A percentile compares a stretch with the other conserved stretches of the same genome.
These are phyloP conservation scores for Nymphalis urticae DNA, from an alignment of 2,888 invertebrate genomes.

Conservation along the genomic window DNA sequence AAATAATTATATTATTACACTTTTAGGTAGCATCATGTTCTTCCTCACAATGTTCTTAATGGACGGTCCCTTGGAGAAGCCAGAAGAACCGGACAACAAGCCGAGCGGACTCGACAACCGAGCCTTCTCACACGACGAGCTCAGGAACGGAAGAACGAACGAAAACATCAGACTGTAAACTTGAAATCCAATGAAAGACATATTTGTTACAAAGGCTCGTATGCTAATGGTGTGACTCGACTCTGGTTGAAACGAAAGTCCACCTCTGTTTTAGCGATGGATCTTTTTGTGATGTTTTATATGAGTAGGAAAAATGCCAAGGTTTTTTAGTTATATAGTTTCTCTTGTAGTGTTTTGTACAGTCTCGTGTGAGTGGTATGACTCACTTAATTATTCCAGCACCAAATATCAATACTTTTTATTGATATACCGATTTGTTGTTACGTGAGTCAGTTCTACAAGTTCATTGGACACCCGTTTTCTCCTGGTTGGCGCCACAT, in stretches of 20 bases:
- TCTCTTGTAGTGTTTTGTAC: no score
- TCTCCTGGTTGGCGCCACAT: no score
- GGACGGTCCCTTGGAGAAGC: conserved; percentile 78
- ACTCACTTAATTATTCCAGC: no score
- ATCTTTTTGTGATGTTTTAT: not conserved
- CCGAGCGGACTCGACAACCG: conserved; percentile 31
- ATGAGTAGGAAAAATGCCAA: no score
- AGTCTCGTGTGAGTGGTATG: no score
- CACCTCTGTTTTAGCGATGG: not conserved
- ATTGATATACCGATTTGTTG: no score
- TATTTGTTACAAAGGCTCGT: not conserved
- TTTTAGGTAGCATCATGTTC: conserved; percentile 89
- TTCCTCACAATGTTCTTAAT: conserved; percentile 90
- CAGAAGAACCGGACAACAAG: conserved; percentile 14
- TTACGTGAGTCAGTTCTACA: no score
- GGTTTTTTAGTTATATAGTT: no score
- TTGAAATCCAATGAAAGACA: not conserved
- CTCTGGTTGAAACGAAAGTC: no score
- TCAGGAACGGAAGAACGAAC: conserved; percentile 20
- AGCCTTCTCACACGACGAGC: conserved; percentile 31
- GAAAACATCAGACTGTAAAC: conserved; percentile 39
- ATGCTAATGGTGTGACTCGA: not conserved
- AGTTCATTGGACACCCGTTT: no score
- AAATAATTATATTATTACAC: not conserved
- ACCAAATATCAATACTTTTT: no score